phyloP scores from a whole-genome alignment of 2,113 vertebrate species.

The western clawed frog (Xenopus tropicalis) region DNA sequence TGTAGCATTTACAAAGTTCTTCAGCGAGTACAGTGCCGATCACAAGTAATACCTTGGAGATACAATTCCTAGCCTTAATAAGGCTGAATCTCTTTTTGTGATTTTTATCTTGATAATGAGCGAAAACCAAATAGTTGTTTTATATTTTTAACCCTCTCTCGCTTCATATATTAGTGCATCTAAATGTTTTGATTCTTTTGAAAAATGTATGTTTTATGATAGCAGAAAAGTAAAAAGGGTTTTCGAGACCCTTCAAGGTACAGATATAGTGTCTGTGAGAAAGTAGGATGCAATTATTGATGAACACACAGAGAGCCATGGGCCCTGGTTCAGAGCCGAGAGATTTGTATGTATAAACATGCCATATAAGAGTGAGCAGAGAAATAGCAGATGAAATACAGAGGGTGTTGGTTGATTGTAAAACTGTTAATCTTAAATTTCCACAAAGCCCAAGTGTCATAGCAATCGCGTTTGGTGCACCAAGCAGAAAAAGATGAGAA shows the following conservation, averaged over 20 bases:
- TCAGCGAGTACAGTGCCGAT: background rate
- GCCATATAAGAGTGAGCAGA: constrained; percentile 6
- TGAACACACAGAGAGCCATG: background rate
- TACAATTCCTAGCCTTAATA: background rate
- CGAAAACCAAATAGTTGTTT: too few species aligned
- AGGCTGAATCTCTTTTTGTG: background rate
- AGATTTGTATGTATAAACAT: background rate
- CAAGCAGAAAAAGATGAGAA: constrained; percentile 78
- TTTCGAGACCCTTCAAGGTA: too few species aligned
- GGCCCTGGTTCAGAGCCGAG: background rate
- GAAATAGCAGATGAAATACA: constrained; percentile 65
- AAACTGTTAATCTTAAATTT: constrained; percentile 78
- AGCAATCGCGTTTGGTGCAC: constrained; percentile 69
- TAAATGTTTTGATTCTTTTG: too few species aligned
- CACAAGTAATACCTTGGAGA: background rate
- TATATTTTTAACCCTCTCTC: too few species aligned
- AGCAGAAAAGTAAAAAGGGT: too few species aligned
- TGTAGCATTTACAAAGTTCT: background rate
- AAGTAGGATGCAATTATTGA: background rate
- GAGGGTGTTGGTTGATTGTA: constrained; percentile 63
- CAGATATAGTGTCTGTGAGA: background rate
- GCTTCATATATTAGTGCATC: too few species aligned
- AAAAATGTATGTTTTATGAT: too few species aligned
- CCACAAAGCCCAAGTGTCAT: constrained; percentile 74
- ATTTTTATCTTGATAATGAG: background rate